These are phyloP conservation scores for Drosophila testacea DNA, from an alignment of 2,888 invertebrate species.

Conservation along the genomic window DNA sequence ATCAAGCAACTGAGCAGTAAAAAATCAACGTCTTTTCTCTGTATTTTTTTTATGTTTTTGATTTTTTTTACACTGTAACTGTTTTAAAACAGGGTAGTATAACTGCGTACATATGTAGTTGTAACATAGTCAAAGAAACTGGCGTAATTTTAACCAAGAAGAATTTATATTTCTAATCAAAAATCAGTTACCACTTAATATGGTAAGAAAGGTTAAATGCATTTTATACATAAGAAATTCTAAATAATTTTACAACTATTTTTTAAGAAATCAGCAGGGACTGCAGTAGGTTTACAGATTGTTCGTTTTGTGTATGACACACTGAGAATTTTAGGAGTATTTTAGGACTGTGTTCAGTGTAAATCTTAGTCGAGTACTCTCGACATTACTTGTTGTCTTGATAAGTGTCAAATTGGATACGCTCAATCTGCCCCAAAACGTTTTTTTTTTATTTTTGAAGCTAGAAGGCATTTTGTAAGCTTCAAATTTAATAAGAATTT, in stretches of 20 bases:
- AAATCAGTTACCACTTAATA: no score
- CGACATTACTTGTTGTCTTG: conserved; percentile 1
- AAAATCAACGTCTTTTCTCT: conserved; percentile 43
- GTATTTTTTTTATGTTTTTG: conserved; percentile 14
- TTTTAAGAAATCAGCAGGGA: no score
- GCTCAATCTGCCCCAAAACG: conserved; percentile 35
- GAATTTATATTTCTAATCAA: no score
- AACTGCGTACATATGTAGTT: not conserved
- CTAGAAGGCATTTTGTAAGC: conserved; percentile 3
- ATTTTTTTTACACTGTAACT: conserved; percentile 7
- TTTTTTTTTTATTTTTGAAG: conserved; percentile 22
- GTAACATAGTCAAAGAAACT: no score
- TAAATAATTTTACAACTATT: no score
- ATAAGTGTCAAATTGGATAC: conserved; percentile 55
- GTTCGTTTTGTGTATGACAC: no score
- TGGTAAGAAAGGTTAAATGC: no score
- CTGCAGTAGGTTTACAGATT: no score
- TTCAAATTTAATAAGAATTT: conserved; percentile 16
- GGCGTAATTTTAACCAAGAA: no score
- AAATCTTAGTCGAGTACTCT: not conserved
- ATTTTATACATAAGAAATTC: no score
- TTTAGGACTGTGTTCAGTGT: not conserved
- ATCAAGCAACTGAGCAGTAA: conserved; percentile 43
- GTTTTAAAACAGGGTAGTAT: not conserved
- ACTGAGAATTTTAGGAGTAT: no score